These are phyloP conservation scores for Hydrozoanthus tunicans DNA, from an alignment of 64 coral and sea anemone species.

Conservation along the genomic window DNA sequence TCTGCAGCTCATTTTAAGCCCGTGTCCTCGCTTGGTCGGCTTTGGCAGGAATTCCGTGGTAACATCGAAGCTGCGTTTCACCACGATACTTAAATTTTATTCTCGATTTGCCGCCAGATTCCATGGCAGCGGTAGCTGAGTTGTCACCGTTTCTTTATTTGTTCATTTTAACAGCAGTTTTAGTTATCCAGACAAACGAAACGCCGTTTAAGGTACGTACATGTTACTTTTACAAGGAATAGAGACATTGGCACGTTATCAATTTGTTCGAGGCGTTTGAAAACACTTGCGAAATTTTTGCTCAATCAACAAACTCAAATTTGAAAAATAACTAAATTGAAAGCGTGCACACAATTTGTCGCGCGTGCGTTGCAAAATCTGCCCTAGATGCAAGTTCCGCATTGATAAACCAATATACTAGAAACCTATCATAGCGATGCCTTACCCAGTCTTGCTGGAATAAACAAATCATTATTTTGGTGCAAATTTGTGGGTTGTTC, in stretches of 20 bases:
- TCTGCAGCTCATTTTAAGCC: background rate
- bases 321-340: background rate
- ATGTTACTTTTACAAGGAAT: background rate
- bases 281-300: conserved; percentile 9
- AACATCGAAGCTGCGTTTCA: background rate
- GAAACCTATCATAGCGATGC: background rate
- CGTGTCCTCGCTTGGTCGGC: background rate
- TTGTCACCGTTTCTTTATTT: background rate
- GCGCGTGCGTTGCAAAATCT: background rate
- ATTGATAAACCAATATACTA: background rate
- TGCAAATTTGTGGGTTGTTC: background rate
- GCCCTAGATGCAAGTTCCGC: background rate
- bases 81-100: background rate
- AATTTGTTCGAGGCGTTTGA: conserved; percentile 7
- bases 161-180: background rate
- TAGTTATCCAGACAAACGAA: background rate
- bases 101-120: conserved; percentile 23
- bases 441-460: background rate
- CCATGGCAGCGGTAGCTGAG: background rate
- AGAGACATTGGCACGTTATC: background rate
- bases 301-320: conserved; percentile 12
- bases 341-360: background rate
- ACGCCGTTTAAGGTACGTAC: conserved; percentile 22
- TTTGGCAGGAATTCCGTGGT: conserved; percentile 3
- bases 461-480: background rate